A percentile compares a stretch with the other conserved stretches of the same genome.
Conservation (phyloP, 2,797 vertebrate genomes). For the Fratercula arctica region DNA sequence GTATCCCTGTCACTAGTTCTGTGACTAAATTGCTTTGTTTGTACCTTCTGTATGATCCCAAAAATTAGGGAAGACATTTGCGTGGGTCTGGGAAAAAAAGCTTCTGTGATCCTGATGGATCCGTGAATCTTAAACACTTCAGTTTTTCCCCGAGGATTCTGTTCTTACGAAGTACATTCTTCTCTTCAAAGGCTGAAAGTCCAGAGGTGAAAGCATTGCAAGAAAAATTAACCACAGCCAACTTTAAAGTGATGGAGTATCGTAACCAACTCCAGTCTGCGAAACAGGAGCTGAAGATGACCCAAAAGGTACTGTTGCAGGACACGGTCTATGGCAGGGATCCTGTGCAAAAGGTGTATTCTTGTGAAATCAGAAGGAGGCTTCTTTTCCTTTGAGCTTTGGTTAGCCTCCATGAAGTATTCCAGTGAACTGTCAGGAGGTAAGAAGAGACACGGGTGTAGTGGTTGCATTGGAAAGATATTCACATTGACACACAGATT, state of each 20-base stretch:
- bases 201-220: conserved; percentile 84
- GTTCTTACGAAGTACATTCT: background rate
- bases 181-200: conserved; percentile 67
- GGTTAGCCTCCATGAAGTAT: background rate
- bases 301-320: conserved; percentile 85
- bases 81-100: background rate
- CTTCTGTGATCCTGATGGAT: background rate
- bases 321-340: background rate
- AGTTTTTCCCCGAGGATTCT: background rate
- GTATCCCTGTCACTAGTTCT: background rate
- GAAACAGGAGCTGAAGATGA: conserved; percentile 89
- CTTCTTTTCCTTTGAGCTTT: background rate
- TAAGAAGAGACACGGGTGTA: background rate
- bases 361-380: background rate
- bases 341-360: background rate
- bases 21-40: background rate
- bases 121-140: background rate
- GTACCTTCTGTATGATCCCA: background rate
- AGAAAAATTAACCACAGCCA: conserved; percentile 85
- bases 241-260: conserved; percentile 86
- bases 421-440: background rate
- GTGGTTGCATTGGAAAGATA: background rate
- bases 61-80: background rate
- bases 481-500: rapidly evolving
- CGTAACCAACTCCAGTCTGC: conserved; percentile 89